Evolutionary conservation across 2,888 invertebrate genomes (phyloP).

Genomic region (Drosophila basisetae): DNA sequence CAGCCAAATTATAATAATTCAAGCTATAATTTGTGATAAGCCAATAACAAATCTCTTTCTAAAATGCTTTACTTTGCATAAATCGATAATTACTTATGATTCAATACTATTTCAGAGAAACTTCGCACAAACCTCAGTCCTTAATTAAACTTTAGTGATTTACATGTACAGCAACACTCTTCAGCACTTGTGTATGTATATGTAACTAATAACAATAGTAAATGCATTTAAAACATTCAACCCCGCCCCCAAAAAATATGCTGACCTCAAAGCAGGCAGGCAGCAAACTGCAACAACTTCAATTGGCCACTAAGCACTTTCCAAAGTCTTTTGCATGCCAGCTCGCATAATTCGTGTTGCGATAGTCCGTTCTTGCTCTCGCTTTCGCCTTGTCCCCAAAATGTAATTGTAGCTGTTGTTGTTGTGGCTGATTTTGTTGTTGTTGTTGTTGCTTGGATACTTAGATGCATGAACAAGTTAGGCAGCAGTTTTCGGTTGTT

Average conservation of each 20-base stretch:
- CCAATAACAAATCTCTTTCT: not conserved
- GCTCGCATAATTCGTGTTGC: slow-evolving; percentile 71
- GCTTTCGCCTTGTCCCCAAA: slow-evolving; percentile 34
- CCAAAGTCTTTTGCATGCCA: slow-evolving; percentile 78
- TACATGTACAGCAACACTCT: not conserved
- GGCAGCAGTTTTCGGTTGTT: slow-evolving; percentile 58
- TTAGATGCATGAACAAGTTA: slow-evolving; percentile 33
- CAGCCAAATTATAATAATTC: not conserved
- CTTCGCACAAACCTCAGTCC: slow-evolving; percentile 6
- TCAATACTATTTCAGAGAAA: slow-evolving; percentile 8
- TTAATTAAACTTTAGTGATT: slow-evolving; percentile 11
- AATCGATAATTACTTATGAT: slow-evolving; percentile 16
- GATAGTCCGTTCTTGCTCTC: slow-evolving; percentile 51
- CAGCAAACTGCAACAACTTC: slow-evolving; percentile 67
- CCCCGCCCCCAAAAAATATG: slow-evolving; percentile 14
- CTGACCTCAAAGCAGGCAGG: slow-evolving; percentile 39
- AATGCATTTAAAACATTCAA: slow-evolving; percentile 2
- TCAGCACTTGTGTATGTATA: not conserved
- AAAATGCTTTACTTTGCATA: not conserved
- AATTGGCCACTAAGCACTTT: slow-evolving; percentile 79
- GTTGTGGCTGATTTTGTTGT: slow-evolving; percentile 6
- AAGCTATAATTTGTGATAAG: not conserved
- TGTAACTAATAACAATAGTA: not conserved
- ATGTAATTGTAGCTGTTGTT: slow-evolving; percentile 32
- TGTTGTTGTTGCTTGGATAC: slow-evolving; percentile 28